Conservation (phyloP, 2,113 vertebrate genomes). For the Apeltes quadracus region DNA sequence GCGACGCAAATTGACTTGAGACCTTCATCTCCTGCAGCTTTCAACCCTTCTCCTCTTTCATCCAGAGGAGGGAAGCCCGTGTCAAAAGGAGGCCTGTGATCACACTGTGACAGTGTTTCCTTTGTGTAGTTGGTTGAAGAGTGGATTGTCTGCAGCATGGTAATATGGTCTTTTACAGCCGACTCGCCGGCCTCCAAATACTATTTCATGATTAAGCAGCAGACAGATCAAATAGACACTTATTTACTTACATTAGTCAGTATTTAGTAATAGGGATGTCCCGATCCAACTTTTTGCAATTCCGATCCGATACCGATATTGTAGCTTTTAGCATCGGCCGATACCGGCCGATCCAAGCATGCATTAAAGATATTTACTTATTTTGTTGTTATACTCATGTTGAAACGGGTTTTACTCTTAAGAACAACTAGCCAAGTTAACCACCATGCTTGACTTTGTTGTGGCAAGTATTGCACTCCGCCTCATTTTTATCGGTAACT, state of each 20-base stretch:
- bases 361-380: too few species aligned
- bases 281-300: too few species aligned
- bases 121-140: constrained; percentile 36
- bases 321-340: too few species aligned
- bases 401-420: too few species aligned
- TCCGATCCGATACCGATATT: too few species aligned
- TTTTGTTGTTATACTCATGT: too few species aligned
- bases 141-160: constrained; percentile 39
- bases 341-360: too few species aligned
- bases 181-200: constrained; percentile 27
- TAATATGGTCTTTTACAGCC: constrained; percentile 12
- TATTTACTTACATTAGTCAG: constrained; percentile 8
- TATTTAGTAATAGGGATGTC: too few species aligned
- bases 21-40: constrained; percentile 33
- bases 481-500: too few species aligned
- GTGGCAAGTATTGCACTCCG: too few species aligned
- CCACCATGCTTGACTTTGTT: too few species aligned
- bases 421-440: too few species aligned
- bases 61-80: constrained; percentile 32
- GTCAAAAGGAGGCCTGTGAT: constrained; percentile 43
- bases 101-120: constrained; percentile 36
- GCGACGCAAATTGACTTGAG: constrained; percentile 43
- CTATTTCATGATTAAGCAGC: constrained; percentile 33
- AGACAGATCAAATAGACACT: constrained; percentile 23
- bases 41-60: constrained; percentile 36